Percentiles rank a stretch among this genome's conserved stretches.
Conservation (phyloP, 2,888 invertebrate genomes). For the Omphaloscelis lunosa region DNA sequence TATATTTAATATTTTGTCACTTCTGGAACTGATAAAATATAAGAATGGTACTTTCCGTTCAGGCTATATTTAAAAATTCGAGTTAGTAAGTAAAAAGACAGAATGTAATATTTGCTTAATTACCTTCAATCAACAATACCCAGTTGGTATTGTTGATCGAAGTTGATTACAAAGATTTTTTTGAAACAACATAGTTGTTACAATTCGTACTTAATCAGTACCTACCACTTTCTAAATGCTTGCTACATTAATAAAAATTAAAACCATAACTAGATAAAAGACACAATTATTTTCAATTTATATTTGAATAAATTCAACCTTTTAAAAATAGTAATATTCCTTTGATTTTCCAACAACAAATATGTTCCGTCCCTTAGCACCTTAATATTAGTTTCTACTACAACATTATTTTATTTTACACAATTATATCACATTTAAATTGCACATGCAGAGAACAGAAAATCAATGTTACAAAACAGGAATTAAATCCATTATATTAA, state of each 20-base stretch:
- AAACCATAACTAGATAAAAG: slow-evolving; percentile 66
- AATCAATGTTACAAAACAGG: slow-evolving; percentile 64
- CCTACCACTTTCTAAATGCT: slow-evolving; percentile 78
- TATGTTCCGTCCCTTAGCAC: slow-evolving; percentile 85
- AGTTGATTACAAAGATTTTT: no score
- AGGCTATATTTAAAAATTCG: slow-evolving; percentile 50
- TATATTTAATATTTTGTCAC: slow-evolving; percentile 11
- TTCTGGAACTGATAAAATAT: slow-evolving; percentile 44
- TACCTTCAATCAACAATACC: no score
- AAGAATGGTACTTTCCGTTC: slow-evolving; percentile 44
- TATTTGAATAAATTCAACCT: slow-evolving; percentile 65
- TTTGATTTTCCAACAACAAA: slow-evolving; percentile 74
- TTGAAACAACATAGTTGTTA: slow-evolving; percentile 89
- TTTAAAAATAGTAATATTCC: slow-evolving; percentile 72
- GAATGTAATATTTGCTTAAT: slow-evolving; percentile 52
- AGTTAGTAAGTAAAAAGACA: slow-evolving; percentile 45
- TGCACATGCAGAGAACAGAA: slow-evolving; percentile 85
- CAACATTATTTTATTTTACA: slow-evolving; percentile 79
- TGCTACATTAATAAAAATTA: slow-evolving; percentile 65
- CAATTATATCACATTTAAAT: slow-evolving; percentile 88
- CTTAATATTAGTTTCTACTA: slow-evolving; percentile 81
- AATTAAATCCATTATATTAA: slow-evolving; percentile 67
- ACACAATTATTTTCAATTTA: slow-evolving; percentile 67
- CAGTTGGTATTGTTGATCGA: no score
- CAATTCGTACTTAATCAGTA: slow-evolving; percentile 86